Evolutionary conservation across 1,140 invertebrate species (phyloP).

Genomic region (Diploscapter pachys): DNA sequence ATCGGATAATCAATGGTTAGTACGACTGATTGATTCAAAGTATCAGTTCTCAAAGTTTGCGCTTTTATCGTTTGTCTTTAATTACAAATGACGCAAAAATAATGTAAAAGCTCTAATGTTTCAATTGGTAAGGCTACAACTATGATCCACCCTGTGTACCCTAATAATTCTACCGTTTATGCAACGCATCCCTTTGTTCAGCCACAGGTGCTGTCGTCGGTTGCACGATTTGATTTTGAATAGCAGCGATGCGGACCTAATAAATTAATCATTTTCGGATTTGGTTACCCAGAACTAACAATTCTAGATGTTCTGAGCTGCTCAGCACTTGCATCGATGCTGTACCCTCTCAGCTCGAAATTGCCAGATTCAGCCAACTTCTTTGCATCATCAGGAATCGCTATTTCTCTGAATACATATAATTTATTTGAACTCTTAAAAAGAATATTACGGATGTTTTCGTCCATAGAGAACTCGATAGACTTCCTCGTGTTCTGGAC

Average conservation of each 20-base stretch:
- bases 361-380: slow-evolving; percentile 65
- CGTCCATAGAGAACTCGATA: slow-evolving; percentile 44
- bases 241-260: slow-evolving; percentile 73
- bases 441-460: slow-evolving; percentile 36
- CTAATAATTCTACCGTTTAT: slow-evolving; percentile 48
- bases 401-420: slow-evolving; percentile 58
- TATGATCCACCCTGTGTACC: too few relatives aligned
- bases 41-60: too few relatives aligned
- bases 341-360: slow-evolving; percentile 76
- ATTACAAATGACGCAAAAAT: too few relatives aligned
- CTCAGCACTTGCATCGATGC: slow-evolving; percentile 70
- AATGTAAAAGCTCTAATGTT: too few relatives aligned
- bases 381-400: slow-evolving; percentile 63
- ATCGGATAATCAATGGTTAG: too few relatives aligned
- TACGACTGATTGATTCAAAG: too few relatives aligned
- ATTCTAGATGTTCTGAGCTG: slow-evolving; percentile 68
- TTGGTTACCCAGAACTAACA: slow-evolving; percentile 20
- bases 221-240: slow-evolving; percentile 81
- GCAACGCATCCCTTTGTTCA: slow-evolving; percentile 77
- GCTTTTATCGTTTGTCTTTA: too few relatives aligned
- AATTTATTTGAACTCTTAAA: slow-evolving; percentile 13
- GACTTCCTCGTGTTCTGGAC: slow-evolving; percentile 39
- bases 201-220: slow-evolving; percentile 73
- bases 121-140: too few relatives aligned
- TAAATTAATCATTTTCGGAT: slow-evolving; percentile 5